Evolutionary conservation across 2,113 vertebrate species (phyloP).

Genomic region (Nothoprocta pentlandii): DNA sequence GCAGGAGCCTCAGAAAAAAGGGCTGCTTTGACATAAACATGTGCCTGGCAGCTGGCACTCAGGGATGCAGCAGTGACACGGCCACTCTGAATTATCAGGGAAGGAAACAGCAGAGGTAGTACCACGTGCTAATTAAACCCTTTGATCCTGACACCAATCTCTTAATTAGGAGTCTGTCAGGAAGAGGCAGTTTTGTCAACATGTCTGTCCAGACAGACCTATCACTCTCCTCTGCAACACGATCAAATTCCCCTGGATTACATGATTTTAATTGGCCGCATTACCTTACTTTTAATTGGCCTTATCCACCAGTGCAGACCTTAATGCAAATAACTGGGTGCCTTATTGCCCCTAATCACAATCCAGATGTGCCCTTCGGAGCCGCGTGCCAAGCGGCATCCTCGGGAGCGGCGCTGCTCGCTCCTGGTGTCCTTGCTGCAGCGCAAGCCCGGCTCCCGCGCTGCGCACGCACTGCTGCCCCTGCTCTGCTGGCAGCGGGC

Average conservation of each 20-base stretch:
- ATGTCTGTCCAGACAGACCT: neutral
- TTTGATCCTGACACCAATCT: constrained; percentile 61
- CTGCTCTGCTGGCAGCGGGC: neutral
- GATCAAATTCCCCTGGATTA: constrained; percentile 16
- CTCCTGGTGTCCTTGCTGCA: neutral
- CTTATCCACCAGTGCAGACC: neutral
- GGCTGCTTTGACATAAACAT: neutral
- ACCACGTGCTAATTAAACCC: constrained; percentile 30
- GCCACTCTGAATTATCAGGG: neutral
- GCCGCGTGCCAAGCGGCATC: neutral
- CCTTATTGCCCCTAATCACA: neutral
- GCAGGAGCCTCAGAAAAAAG: neutral
- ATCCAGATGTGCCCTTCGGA: neutral
- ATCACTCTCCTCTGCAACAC: constrained; percentile 17
- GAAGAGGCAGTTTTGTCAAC: constrained; percentile 17
- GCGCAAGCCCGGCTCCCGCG: neutral
- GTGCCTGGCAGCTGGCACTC: neutral
- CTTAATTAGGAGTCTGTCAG: constrained; percentile 54
- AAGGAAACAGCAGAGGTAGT: constrained; percentile 9
- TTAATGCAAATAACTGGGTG: neutral
- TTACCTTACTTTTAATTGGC: neutral
- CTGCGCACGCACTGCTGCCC: neutral
- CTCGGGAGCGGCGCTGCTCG: neutral
- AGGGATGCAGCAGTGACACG: neutral
- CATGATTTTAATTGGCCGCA: neutral